Percentiles rank a stretch among this genome's conserved stretches.
phyloP scores from a whole-genome alignment of 2,113 vertebrate genomes.

The Hirundichthys speculiger region DNA sequence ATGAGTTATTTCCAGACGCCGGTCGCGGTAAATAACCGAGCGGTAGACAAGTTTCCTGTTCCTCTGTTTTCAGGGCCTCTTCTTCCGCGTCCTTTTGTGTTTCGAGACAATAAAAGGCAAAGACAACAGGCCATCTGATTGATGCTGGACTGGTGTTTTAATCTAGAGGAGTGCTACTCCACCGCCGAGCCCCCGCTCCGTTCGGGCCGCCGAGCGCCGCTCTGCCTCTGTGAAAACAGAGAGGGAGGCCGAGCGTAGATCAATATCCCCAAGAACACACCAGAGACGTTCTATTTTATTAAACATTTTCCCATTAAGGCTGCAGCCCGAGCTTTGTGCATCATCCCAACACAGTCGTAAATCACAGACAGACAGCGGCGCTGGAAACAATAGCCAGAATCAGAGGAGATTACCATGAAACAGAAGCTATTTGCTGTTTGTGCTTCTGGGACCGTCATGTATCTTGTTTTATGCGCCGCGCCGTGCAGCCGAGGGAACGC shows the following conservation, averaged over 20 bases:
- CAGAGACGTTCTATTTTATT: slow-evolving; percentile 79
- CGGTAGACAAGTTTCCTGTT: slow-evolving; percentile 25
- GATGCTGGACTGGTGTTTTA: slow-evolving; percentile 69
- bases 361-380: slow-evolving; percentile 63
- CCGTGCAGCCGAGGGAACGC: slow-evolving; percentile 13
- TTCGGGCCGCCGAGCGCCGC: slow-evolving; percentile 50
- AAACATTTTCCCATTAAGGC: slow-evolving; percentile 78
- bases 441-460: slow-evolving; percentile 23
- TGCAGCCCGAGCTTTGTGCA: slow-evolving; percentile 57
- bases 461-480: slow-evolving; percentile 31
- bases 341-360: slow-evolving; percentile 75
- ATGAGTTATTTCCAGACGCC: slow-evolving; percentile 37
- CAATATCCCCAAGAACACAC: slow-evolving; percentile 72
- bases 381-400: slow-evolving; percentile 65
- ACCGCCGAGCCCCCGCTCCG: slow-evolving; percentile 45
- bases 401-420: slow-evolving; percentile 56
- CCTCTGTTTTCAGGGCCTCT: slow-evolving; percentile 14
- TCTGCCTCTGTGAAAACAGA: slow-evolving; percentile 58
- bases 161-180: slow-evolving; percentile 75
- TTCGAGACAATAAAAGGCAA: slow-evolving; percentile 9
- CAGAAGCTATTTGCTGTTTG: slow-evolving; percentile 46
- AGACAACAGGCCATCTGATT: slow-evolving; percentile 65
- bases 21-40: slow-evolving; percentile 34
- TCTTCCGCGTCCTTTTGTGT: slow-evolving; percentile 27
- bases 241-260: slow-evolving; percentile 67